Evolutionary conservation across 2,797 vertebrate genomes (phyloP).

Genomic region (Antrozous pallidus): DNA sequence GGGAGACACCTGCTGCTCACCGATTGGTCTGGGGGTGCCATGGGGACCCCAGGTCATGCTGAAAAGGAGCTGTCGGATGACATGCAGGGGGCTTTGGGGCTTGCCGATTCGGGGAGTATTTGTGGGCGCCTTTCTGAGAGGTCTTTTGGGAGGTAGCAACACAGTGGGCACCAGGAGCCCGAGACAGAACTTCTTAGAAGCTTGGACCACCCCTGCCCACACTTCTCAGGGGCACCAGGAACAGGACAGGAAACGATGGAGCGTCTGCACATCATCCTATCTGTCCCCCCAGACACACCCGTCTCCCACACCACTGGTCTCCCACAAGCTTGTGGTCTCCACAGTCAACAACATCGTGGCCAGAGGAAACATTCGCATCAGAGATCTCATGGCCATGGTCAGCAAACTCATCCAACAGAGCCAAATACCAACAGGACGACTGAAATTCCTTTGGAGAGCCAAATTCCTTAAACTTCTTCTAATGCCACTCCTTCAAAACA

Average conservation of each 20-base stretch:
- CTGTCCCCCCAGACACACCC: too few species aligned
- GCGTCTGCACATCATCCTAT: too few species aligned
- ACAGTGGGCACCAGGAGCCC: accelerated
- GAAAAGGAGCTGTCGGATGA: neutral
- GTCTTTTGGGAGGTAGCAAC: neutral
- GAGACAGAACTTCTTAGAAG: neutral
- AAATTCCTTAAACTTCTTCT: too few species aligned
- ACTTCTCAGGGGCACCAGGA: neutral
- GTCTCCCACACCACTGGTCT: too few species aligned
- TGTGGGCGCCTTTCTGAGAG: neutral
- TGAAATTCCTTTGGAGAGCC: too few species aligned
- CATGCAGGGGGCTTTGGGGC: neutral
- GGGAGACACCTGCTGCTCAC: neutral
- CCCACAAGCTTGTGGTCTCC: too few species aligned
- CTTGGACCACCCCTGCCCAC: neutral
- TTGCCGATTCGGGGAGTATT: neutral
- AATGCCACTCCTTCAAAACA: too few species aligned
- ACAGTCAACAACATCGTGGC: neutral
- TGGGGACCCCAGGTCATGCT: neutral
- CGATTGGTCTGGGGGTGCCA: neutral
- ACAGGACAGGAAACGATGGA: neutral
- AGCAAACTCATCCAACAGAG: too few species aligned
- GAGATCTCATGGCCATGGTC: neutral
- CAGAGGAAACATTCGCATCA: neutral
- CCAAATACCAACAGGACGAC: too few species aligned